Evolutionary conservation across 2,113 vertebrate genomes (phyloP).

Genomic region (Xenopus laevis): DNA sequence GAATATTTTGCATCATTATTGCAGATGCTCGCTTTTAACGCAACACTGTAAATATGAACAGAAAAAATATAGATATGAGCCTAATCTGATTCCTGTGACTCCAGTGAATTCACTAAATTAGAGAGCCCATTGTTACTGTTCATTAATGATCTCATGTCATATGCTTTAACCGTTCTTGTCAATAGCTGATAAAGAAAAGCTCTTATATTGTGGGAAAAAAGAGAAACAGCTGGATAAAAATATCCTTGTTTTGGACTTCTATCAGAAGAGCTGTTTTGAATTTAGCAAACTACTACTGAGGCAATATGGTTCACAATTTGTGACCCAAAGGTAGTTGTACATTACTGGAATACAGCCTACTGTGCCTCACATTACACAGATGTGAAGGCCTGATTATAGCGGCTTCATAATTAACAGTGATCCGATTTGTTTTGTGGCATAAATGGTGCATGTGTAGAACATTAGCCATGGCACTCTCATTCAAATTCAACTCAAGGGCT

Average conservation of each 20-base stretch:
- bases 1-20: too few relatives aligned
- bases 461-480: conserved; percentile 94
- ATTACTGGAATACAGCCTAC: conserved; percentile 83
- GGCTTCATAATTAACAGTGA: conserved; percentile 97
- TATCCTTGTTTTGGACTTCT: conserved; percentile 78
- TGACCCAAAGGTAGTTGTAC: conserved; percentile 81
- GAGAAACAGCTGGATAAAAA: conserved; percentile 70
- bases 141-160: conserved; percentile 95
- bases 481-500: conserved; percentile 98
- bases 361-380: conserved; percentile 84
- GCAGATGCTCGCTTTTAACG: too few relatives aligned
- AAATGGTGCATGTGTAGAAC: conserved; percentile 98
- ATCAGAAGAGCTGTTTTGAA: conserved; percentile 79
- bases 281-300: conserved; percentile 76
- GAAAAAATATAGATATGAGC: conserved; percentile 62
- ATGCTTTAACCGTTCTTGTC: conserved; percentile 86
- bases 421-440: conserved; percentile 99
- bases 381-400: conserved; percentile 91
- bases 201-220: conserved; percentile 49
- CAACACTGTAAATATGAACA: too few relatives aligned
- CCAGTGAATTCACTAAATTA: conserved; percentile 97
- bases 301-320: conserved; percentile 82
- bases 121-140: conserved; percentile 82
- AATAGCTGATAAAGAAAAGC: conserved; percentile 77
- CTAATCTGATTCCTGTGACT: conserved; percentile 87